Evolutionary conservation across 2,113 vertebrate species (phyloP).

Genomic region (Nycticorax nycticorax): DNA sequence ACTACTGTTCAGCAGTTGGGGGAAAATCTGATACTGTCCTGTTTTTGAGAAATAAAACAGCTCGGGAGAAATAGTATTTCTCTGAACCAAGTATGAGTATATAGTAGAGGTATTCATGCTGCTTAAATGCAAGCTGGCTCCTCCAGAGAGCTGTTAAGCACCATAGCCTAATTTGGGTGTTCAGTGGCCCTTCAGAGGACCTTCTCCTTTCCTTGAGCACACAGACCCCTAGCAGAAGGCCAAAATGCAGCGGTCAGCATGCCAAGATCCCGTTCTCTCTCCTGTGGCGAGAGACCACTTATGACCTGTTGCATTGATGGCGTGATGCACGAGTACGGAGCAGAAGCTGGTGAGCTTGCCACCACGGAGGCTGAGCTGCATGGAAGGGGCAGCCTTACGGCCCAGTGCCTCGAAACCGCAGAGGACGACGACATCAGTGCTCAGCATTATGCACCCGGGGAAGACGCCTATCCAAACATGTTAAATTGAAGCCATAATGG

Average conservation of each 20-base stretch:
- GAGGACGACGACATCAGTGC: neutral
- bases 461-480: neutral
- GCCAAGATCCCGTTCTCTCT: neutral
- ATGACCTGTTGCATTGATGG: fast-evolving
- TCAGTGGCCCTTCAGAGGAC: neutral
- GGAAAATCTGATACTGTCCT: slow-evolving; percentile 20
- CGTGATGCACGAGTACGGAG: fast-evolving
- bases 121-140: neutral
- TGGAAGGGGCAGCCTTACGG: fast-evolving
- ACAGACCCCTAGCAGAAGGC: neutral
- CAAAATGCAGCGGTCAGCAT: fast-evolving
- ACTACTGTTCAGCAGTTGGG: neutral
- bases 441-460: neutral
- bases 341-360: neutral
- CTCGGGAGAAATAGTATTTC: neutral
- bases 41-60: slow-evolving; percentile 6
- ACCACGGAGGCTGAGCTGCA: fast-evolving
- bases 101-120: neutral
- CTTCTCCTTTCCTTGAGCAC: neutral
- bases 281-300: neutral
- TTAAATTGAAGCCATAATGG: neutral
- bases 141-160: neutral
- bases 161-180: neutral
- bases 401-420: neutral
- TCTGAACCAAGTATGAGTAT: neutral